Evolutionary conservation across 2,113 vertebrate species (phyloP).

Genomic region (Galemys pyrenaicus): DNA sequence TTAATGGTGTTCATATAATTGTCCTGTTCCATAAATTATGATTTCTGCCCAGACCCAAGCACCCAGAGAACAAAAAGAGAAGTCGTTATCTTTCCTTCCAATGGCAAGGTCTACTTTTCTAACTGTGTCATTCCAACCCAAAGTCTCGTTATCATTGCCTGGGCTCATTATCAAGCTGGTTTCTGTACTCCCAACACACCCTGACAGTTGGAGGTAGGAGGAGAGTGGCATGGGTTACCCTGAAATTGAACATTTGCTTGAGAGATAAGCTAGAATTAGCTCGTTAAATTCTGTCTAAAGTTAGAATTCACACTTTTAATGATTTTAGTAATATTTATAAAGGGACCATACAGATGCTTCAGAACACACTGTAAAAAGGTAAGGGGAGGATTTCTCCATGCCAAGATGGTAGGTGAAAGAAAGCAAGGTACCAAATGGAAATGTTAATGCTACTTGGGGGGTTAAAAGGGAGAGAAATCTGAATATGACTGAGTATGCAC

Average conservation of each 20-base stretch:
- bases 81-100: background rate
- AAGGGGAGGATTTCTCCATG: background rate
- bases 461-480: background rate
- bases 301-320: slow-evolving; percentile 35
- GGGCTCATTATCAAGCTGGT: background rate
- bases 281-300: slow-evolving; percentile 6
- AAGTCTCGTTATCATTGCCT: background rate
- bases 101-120: background rate
- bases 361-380: background rate
- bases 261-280: slow-evolving; percentile 13
- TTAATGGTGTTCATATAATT: background rate
- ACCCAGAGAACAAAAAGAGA: slow-evolving; percentile 6
- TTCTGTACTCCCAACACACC: background rate
- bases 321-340: slow-evolving; percentile 31
- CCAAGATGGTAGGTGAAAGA: background rate
- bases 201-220: background rate
- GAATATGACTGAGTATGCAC: background rate
- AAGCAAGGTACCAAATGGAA: background rate
- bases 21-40: background rate
- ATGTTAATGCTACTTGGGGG: background rate
- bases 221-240: background rate
- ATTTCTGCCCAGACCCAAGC: background rate
- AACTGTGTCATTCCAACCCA: background rate
- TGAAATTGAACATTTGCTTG: background rate
- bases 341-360: background rate